Evolutionary conservation across 2,113 vertebrate genomes (phyloP), one percentile per base, ranked within the genome.

Genomic region (Coracopsis vasa): DNA sequence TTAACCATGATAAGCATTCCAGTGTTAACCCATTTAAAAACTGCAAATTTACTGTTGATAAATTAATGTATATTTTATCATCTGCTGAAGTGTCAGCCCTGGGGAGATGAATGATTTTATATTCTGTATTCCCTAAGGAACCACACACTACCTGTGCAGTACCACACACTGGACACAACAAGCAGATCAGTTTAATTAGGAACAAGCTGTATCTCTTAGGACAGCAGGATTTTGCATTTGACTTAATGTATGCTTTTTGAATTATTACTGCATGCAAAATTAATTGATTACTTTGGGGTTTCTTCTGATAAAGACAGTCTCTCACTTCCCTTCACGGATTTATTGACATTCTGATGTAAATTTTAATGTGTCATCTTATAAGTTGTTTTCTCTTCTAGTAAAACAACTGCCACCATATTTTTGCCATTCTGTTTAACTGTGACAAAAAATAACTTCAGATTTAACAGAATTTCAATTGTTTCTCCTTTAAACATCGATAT

Each of bases 31-130:
- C 50, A 35, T 70, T 78, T 28, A 45, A 89, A 93, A 67, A 53
- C 2, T 0, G 0, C 20, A 70, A 33, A 73, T 8, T 71, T 66
- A 27, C 19, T 74, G 39, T n/a, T 71, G 65, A 77, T 80, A 51
- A 85, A 75, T 51, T 60, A 80, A 74, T 21, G 37, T 37, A 24
- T 82, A 17, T 80, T 77, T 79, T 53, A 48, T 66, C 28, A 66
- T 51, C 50, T 86, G n/a, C 35, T 45, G 6, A 92, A 75, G 21
- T 69, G 48, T 75, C 61, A 72, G 18, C 29, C 28, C 58, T 75
- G 9, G 27, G n/a, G 48, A 95, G 56, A 88, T 47, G 37, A 33
- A 71, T n/a, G 8, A 37, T 66, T 80, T 80, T 16, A 42, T 73
- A 48, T 56, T 72, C 66, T 35, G 23, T 33, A 39, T 95, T 78